Evolutionary conservation across 2,113 vertebrate genomes (phyloP).

Genomic region (Microtus richardsoni): DNA sequence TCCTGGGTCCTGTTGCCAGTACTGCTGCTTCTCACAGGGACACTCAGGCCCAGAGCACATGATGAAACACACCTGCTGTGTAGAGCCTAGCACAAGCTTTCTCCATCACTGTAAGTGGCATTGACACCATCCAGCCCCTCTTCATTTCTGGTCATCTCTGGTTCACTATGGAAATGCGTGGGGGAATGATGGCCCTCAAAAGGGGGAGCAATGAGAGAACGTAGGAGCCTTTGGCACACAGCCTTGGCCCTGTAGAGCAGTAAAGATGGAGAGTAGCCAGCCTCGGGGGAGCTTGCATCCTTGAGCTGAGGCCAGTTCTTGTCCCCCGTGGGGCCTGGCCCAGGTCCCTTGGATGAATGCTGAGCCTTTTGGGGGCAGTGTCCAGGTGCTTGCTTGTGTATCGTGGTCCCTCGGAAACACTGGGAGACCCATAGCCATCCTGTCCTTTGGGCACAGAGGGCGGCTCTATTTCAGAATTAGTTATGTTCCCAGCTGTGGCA

Average conservation of each 20-base stretch:
- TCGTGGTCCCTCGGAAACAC: not conserved
- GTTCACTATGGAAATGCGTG: not conserved
- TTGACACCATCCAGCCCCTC: not conserved
- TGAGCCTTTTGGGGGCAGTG: not conserved
- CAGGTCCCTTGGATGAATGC: not conserved
- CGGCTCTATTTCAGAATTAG: not conserved
- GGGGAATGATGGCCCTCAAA: not conserved
- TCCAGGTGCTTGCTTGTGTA: not conserved
- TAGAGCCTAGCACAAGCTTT: not conserved
- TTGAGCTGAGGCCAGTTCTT: not conserved
- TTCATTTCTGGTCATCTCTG: not conserved
- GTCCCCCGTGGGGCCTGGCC: not conserved
- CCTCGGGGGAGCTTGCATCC: not conserved
- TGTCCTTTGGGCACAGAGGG: not conserved
- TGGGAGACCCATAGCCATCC: not conserved
- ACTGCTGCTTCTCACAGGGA: not conserved
- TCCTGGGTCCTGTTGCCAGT: not conserved
- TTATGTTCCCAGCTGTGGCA: not conserved
- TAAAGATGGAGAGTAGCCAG: not conserved
- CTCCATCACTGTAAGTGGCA: not conserved
- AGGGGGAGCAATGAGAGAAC: not conserved
- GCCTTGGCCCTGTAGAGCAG: not conserved
- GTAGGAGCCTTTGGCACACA: accelerated
- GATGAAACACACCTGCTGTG: not conserved
- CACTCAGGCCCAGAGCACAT: not conserved